Conservation (phyloP, 2,888 invertebrate genomes). For the Apamea sordens region DNA sequence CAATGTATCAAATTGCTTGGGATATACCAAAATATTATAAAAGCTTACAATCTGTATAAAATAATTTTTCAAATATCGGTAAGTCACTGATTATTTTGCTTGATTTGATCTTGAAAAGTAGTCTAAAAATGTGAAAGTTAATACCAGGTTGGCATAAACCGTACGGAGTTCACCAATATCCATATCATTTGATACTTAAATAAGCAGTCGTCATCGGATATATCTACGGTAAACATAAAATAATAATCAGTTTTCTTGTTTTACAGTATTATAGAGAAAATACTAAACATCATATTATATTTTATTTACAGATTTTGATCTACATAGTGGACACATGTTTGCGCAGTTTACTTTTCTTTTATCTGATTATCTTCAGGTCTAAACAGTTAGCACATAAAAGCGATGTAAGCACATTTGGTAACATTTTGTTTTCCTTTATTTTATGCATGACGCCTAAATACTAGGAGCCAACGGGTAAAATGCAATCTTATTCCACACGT, state of each 20-base stretch:
- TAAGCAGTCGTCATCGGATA: neutral
- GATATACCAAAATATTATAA: conserved; percentile 37
- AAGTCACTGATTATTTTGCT: conserved; percentile 1
- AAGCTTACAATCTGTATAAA: conserved; percentile 39
- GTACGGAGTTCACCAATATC: neutral
- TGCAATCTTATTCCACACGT: too few relatives aligned
- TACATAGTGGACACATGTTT: too few relatives aligned
- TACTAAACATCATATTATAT: too few relatives aligned
- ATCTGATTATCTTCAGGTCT: too few relatives aligned
- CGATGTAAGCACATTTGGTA: too few relatives aligned
- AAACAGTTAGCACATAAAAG: too few relatives aligned
- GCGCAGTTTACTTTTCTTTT: too few relatives aligned
- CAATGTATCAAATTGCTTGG: conserved; percentile 7
- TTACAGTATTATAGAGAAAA: too few relatives aligned
- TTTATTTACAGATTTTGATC: too few relatives aligned
- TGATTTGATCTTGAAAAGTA: neutral
- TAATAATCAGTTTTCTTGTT: neutral
- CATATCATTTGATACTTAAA: neutral
- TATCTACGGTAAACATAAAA: neutral
- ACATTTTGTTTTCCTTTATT: too few relatives aligned
- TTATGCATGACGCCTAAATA: too few relatives aligned
- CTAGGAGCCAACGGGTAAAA: too few relatives aligned
- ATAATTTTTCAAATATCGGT: conserved; percentile 49
- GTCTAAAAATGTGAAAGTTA: neutral
- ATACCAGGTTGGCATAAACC: neutral